Evolutionary conservation across 2,888 invertebrate genomes (phyloP).

Genomic region (Tinea semifulvella): DNA sequence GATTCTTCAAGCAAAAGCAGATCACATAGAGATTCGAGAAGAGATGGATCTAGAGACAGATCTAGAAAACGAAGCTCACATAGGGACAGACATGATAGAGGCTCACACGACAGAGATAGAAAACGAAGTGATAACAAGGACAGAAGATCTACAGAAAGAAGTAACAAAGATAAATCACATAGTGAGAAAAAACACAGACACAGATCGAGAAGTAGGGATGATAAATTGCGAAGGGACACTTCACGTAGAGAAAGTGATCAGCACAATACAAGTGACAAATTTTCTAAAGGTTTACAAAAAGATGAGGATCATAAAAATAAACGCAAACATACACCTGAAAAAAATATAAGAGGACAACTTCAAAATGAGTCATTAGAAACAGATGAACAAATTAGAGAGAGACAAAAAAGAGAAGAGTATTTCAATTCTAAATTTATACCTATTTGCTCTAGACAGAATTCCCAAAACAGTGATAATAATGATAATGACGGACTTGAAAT

Average conservation of each 20-base stretch:
- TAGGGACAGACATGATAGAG: not conserved
- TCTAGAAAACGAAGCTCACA: too few species aligned
- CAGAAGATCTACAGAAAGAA: constrained; percentile 18
- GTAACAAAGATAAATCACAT: constrained; percentile 21
- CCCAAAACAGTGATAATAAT: too few species aligned
- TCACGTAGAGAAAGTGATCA: not conserved
- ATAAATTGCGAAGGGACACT: constrained; percentile 16
- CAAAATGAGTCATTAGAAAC: too few species aligned
- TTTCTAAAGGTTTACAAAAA: not conserved
- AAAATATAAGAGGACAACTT: too few species aligned
- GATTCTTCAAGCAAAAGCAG: constrained; percentile 6
- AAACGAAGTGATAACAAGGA: too few species aligned
- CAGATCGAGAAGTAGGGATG: not conserved
- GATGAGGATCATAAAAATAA: constrained; percentile 16
- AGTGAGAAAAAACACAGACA: constrained; percentile 13
- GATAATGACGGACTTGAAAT: too few species aligned
- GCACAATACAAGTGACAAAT: constrained; percentile 17
- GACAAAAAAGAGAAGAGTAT: too few species aligned
- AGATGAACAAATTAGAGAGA: too few species aligned
- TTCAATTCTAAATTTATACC: too few species aligned
- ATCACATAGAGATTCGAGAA: constrained; percentile 20
- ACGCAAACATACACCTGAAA: constrained; percentile 15
- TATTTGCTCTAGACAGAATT: too few species aligned
- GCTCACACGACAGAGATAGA: too few species aligned
- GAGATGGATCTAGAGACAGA: too few species aligned